phyloP scores from a whole-genome alignment of 2,113 vertebrate genomes.

The Prolemur simus region DNA sequence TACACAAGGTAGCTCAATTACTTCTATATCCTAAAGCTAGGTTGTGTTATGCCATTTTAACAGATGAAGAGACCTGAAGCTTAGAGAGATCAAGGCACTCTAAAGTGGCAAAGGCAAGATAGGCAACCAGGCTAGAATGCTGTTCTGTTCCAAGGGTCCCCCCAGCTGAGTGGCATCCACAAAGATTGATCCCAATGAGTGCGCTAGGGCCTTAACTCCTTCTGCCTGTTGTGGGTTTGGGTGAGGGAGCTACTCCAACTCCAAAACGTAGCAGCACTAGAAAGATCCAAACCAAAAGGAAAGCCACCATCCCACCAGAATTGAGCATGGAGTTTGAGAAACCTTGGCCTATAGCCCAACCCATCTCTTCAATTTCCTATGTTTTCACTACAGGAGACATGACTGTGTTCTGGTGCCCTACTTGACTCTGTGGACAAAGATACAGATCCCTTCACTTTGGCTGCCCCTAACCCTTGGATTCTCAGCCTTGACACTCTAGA shows the following conservation, averaged over 20 bases:
- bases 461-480: background rate
- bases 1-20: background rate
- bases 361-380: background rate
- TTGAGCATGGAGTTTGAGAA: background rate
- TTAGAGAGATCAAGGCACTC: background rate
- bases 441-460: background rate
- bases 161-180: background rate
- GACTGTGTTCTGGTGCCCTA: background rate
- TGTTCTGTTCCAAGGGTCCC: background rate
- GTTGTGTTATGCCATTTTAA: background rate
- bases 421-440: constrained; percentile 1
- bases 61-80: background rate
- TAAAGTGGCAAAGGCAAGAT: constrained; percentile 5
- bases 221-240: background rate
- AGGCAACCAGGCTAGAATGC: constrained; percentile 5
- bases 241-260: background rate
- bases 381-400: background rate
- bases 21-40: background rate
- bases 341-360: background rate
- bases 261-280: background rate
- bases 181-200: background rate
- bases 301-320: background rate
- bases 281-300: background rate
- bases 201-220: background rate
- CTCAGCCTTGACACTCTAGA: background rate